Percentiles rank a stretch among this genome's conserved stretches.
These are phyloP conservation scores for Sarcophaga bullata DNA, from an alignment of 1,140 invertebrate species.

Conservation along the genomic window DNA sequence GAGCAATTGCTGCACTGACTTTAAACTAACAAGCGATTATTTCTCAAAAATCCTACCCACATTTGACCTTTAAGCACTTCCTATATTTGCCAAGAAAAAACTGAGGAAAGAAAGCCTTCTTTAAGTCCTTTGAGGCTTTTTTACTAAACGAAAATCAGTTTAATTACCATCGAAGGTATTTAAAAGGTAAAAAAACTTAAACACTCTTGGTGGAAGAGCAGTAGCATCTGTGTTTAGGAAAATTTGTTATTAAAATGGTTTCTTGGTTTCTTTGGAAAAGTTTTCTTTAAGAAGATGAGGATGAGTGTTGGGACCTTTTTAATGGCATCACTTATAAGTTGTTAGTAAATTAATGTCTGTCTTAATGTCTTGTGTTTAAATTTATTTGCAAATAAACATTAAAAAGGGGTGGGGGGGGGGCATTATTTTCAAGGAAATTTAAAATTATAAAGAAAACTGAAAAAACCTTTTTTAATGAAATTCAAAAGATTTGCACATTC, in stretches of 20 bases:
- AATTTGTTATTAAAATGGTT: slow-evolving; percentile 28
- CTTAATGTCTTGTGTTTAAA: not conserved
- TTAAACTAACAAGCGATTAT: not conserved
- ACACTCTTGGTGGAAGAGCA: not conserved
- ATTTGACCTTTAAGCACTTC: too few relatives aligned
- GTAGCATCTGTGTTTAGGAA: not conserved
- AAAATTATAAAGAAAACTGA: not conserved
- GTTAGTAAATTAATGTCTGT: not conserved
- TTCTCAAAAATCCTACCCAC: not conserved
- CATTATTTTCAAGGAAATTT: not conserved
- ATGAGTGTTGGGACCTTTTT: too few relatives aligned
- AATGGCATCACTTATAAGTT: too few relatives aligned
- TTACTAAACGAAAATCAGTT: not conserved
- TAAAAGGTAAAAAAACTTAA: too few relatives aligned
- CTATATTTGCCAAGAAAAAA: not conserved
- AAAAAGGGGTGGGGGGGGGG: too few relatives aligned
- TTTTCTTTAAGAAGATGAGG: too few relatives aligned
- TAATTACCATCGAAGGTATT: not conserved
- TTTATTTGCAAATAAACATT: slow-evolving; percentile 13
- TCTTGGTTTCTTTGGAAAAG: not conserved
- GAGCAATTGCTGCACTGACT: too few relatives aligned
- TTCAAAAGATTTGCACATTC: not conserved
- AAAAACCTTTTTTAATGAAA: not conserved
- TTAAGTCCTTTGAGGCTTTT: not conserved
- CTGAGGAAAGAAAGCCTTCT: not conserved